phyloP scores from a whole-genome alignment of 2,113 vertebrate species.

The human (Homo sapiens) region GRCh38 chr2:55023001-55023500 shows the following conservation, averaged over 20 bases:
- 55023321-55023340: neutral
- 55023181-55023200: neutral
- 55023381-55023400: slow-evolving; percentile 19
- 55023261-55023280: neutral
- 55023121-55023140: neutral
- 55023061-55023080: neutral
- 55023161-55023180: neutral
- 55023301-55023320: neutral
- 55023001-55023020: neutral
- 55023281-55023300: neutral
- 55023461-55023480: neutral
- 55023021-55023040: neutral
- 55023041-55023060: neutral
- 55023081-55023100: neutral
- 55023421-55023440: neutral
- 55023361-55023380: neutral
- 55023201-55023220: neutral
- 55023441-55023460: neutral
- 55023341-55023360: neutral
- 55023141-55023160: neutral
- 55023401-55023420: neutral
- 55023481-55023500: neutral
- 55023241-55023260: neutral
- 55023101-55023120: neutral
- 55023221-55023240: neutral